Conservation (phyloP, 2,797 vertebrate genomes). For the Muscicapa striata region DNA sequence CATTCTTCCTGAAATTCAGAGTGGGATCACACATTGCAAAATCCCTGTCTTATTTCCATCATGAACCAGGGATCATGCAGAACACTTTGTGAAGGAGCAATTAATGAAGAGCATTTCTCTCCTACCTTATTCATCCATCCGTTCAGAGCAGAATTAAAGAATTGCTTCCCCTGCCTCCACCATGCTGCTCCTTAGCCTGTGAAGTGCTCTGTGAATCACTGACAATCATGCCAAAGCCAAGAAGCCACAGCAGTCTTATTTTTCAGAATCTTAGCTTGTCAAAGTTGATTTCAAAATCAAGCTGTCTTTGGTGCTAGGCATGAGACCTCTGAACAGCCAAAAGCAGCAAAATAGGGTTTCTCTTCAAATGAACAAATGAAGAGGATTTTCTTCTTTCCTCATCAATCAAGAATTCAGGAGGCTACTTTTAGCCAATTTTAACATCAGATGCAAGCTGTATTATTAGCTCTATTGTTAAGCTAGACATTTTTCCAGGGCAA, state of each 20-base stretch:
- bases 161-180: neutral
- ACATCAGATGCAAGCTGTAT: neutral
- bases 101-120: neutral
- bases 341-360: neutral
- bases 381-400: neutral
- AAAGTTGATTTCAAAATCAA: constrained; percentile 29
- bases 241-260: neutral
- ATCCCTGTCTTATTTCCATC: neutral
- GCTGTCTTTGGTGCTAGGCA: neutral
- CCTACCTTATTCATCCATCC: neutral
- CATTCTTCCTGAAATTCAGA: neutral
- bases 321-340: neutral
- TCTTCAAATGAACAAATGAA: neutral
- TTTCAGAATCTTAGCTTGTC: constrained; percentile 32
- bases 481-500: neutral
- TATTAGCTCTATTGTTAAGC: neutral
- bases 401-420: neutral
- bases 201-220: neutral
- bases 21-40: neutral
- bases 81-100: neutral
- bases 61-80: neutral
- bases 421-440: neutral
- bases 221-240: neutral
- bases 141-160: neutral
- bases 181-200: neutral